Evolutionary conservation across 2,888 invertebrate genomes (phyloP), one percentile per base, ranked within the genome.

Genomic region (Protophormia terraenovae): DNA sequence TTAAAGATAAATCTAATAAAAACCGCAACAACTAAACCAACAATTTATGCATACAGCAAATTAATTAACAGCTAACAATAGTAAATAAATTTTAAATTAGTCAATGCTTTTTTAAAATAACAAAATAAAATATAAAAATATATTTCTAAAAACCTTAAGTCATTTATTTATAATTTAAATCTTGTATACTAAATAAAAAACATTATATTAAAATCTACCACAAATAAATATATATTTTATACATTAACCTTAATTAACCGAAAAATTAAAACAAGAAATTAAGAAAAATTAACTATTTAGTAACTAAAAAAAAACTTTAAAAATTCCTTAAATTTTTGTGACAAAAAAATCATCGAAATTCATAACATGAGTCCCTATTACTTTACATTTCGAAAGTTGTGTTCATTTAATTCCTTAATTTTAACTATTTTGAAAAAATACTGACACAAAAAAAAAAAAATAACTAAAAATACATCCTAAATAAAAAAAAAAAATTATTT

Each of bases 271-370:
- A 47, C n/a, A 12, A 8, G 19, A 73, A 6, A n/a, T 7, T 32
- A 32, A 45, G 22, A 1, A 4, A 60, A 32, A 24, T 12, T 5
- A 38, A 53, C 27, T 71, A 50, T 62, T 79, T 29, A 55, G 14
- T 14, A 8, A n/a, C n/a, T n/a, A 27, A 58, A 58, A 19, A 66
- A 47, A 16, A 41, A 62, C 3, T 29, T 64, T 1, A 32, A 41
- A 64, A 64, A 71, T 73, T 67, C 67, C 58, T 81, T 60, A 45
- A 41, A n/a, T n/a, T 72, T 72, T 55, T 72, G 76, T 45, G 45
- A 45, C 53, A 10, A 29, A 41, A n/a, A 64, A 22, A 41, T 55
- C 41, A 79, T 38, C 27, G 45, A 79, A 79, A 64, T 72, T 72
- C 53, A 50, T 60, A 3, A 60, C 32, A 19, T 27, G 8, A 62